A percentile compares a stretch with the other conserved stretches of the same genome.
These are phyloP conservation scores for Puma concolor DNA, from an alignment of 2,113 vertebrate genomes.

Conservation along the genomic window DNA sequence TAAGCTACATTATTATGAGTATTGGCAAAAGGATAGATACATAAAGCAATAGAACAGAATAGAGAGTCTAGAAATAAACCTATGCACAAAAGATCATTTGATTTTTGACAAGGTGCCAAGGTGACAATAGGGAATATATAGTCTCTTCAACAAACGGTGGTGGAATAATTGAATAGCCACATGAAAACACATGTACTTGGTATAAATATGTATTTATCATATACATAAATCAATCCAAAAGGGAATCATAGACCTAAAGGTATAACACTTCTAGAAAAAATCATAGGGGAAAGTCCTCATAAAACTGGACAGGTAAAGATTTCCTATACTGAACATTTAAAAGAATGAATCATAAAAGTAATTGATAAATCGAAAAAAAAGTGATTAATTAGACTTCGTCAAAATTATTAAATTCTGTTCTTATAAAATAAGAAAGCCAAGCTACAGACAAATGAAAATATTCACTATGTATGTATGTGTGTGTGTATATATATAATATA, in stretches of 20 bases:
- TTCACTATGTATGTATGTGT: background rate
- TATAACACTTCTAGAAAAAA: background rate
- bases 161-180: background rate
- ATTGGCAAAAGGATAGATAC: background rate
- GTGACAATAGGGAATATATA: background rate
- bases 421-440: background rate
- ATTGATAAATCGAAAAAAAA: background rate
- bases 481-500: too few relatives aligned
- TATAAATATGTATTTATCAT: background rate
- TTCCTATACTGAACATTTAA: background rate
- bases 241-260: background rate
- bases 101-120: background rate
- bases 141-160: background rate
- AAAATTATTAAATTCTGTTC: background rate
- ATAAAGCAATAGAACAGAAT: background rate
- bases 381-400: background rate
- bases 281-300: background rate
- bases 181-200: background rate
- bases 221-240: background rate
- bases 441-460: background rate
- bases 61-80: slow-evolving; percentile 6
- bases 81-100: background rate
- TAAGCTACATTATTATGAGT: background rate
- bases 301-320: background rate
- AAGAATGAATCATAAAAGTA: background rate